Conservation (phyloP, 2,888 invertebrate species). For the Agriopis aurantiaria region DNA sequence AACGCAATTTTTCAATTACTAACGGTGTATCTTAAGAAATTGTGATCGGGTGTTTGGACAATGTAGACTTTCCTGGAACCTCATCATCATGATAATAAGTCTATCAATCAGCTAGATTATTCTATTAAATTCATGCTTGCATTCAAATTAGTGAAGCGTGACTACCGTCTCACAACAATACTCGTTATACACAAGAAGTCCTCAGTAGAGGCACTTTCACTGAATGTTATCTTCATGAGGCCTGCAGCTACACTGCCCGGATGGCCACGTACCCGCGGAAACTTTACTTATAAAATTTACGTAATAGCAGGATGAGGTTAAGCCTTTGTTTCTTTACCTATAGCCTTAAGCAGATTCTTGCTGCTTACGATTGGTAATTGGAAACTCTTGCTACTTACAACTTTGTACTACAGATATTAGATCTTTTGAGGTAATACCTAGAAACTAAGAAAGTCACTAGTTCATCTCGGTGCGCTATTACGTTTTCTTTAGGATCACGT, state of each 20-base stretch:
- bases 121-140: conserved; percentile 70
- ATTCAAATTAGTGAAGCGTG: conserved; percentile 76
- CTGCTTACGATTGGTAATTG: conserved; percentile 31
- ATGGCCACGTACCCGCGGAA: conserved; percentile 49
- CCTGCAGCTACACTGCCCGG: conserved; percentile 48
- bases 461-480: conserved; percentile 18
- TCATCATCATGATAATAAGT: conserved; percentile 76
- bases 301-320: conserved; percentile 38
- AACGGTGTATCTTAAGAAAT: conserved; percentile 71
- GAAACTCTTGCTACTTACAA: conserved; percentile 1
- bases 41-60: conserved; percentile 67
- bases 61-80: conserved; percentile 71
- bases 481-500: conserved; percentile 31
- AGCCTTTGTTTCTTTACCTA: conserved; percentile 50
- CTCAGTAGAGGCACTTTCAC: conserved; percentile 67
- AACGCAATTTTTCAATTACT: conserved; percentile 76
- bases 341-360: conserved; percentile 47
- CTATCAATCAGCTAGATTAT: conserved; percentile 79
- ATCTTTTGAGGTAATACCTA: conserved; percentile 18
- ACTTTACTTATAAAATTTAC: conserved; percentile 40
- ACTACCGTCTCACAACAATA: conserved; percentile 71
- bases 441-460: conserved; percentile 23
- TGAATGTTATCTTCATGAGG: conserved; percentile 61
- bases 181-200: conserved; percentile 53
- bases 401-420: conserved; percentile 8